Evolutionary conservation across 1,140 invertebrate genomes (phyloP).

Genomic region (Calephelis virginiensis): DNA sequence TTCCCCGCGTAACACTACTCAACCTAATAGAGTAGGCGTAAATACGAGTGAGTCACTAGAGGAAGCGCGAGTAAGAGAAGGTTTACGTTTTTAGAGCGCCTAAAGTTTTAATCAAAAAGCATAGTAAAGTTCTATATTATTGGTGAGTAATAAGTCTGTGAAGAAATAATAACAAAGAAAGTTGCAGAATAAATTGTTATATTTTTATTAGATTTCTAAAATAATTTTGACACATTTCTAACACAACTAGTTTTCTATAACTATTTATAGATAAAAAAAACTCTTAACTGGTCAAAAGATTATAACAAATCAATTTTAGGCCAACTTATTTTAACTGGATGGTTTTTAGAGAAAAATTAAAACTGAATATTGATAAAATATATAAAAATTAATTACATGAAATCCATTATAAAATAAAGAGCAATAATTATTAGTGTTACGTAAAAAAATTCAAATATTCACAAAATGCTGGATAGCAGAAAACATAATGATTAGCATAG

Average conservation of each 20-base stretch:
- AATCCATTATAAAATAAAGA: not conserved
- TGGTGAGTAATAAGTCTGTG: not conserved
- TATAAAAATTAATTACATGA: not conserved
- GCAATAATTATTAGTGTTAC: not conserved
- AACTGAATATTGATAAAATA: not conserved
- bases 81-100: too few species aligned
- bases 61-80: too few species aligned
- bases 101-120: not conserved
- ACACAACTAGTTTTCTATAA: too few species aligned
- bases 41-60: too few species aligned
- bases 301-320: too few species aligned
- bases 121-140: not conserved
- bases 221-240: too few species aligned
- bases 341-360: not conserved
- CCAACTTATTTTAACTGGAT: too few species aligned
- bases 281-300: too few species aligned
- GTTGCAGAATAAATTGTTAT: not conserved
- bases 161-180: conserved; percentile 1
- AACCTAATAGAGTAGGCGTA: too few species aligned
- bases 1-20: too few species aligned
- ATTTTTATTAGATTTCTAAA: too few species aligned
- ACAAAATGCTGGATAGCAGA: not conserved
- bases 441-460: not conserved
- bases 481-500: not conserved
- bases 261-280: too few species aligned